Conservation (phyloP, 2,113 vertebrate genomes). For the Cyrtonyx montezumae region DNA sequence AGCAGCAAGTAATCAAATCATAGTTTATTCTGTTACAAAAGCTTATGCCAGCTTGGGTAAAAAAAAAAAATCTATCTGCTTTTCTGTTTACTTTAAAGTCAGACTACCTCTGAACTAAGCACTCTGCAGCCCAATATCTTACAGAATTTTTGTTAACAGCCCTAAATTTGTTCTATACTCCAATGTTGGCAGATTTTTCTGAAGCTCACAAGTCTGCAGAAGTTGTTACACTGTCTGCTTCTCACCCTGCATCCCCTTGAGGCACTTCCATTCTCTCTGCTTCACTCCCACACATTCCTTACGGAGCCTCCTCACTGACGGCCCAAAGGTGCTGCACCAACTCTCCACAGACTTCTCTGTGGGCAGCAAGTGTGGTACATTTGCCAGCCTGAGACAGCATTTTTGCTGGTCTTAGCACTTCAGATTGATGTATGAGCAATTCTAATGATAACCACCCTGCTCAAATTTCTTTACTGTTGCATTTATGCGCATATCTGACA, state of each 20-base stretch:
- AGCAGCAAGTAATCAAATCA: not conserved
- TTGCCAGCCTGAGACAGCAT: conserved; percentile 9
- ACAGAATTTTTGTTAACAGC: not conserved
- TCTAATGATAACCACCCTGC: not conserved
- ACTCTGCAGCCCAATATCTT: not conserved
- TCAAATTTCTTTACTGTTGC: not conserved
- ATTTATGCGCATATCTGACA: not conserved
- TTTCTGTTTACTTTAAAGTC: conserved; percentile 13
- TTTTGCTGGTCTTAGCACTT: not conserved
- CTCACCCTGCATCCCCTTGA: conserved; percentile 30
- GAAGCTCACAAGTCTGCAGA: conserved; percentile 13
- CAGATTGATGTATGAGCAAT: not conserved
- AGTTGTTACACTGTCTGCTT: conserved; percentile 42
- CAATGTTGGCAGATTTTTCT: not conserved
- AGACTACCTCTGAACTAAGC: not conserved
- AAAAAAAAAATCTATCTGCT: not conserved
- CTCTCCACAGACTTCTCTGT: conserved; percentile 8
- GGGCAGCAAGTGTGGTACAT: conserved; percentile 21
- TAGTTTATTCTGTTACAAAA: not conserved
- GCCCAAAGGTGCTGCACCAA: conserved; percentile 42
- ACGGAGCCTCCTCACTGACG: conserved; percentile 3
- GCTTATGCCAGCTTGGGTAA: not conserved
- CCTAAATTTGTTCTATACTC: conserved; percentile 14
- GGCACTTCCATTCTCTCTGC: not conserved
- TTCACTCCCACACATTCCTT: not conserved